Evolutionary conservation across 35 echinoderm and acorn worm genomes (phyloP), one percentile per base, ranked within the genome.

Genomic region (Ophioderma brevispina): DNA sequence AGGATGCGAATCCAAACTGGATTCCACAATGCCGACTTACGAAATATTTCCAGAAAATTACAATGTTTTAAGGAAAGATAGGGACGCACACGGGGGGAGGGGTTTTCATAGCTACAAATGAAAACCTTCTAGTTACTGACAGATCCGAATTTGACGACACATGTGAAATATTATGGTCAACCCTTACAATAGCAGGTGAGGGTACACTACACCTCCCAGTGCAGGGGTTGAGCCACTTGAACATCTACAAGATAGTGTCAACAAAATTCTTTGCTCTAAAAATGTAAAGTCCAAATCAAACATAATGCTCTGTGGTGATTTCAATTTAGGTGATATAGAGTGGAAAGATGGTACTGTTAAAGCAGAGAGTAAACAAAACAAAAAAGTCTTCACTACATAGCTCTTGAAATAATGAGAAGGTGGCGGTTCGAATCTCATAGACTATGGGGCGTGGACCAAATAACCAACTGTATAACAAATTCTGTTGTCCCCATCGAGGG

Each of bases 1-100:
- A 36, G 80, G 80, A 81, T 81, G 80, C 17, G 80, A 81, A 30
- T 81, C 32, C 38, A 40, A 81, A 81, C 38, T 81, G 36, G 80
- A 81, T 36, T 13, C 32, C 80, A 32, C 21, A 21, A 81, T 81
- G 38, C 80, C 80, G 11, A 81, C 80, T 4, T 81, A 81, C 30
- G 23, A 11, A 15, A 81, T 81, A 10, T 37, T 81, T 37, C 80
- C 80, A 5, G 80, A 15, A 52, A 52, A 37, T 36, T 35, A 25
- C 13, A 81, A 32, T 11, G n/a, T 40, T 40, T 32, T 36, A 40
- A 4, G 80, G 3, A 81, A 81, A 81, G 80, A 81, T 40, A 81
- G 32, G 30, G 30, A 40, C 35, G 4, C 38, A 37, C 10, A 81
- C 35, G n/a, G 80, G 80, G 25, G 38, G 15, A 5, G 80, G 80